Conservation (phyloP, 2,888 invertebrate genomes). For the Ichneumoninae sp. region DNA sequence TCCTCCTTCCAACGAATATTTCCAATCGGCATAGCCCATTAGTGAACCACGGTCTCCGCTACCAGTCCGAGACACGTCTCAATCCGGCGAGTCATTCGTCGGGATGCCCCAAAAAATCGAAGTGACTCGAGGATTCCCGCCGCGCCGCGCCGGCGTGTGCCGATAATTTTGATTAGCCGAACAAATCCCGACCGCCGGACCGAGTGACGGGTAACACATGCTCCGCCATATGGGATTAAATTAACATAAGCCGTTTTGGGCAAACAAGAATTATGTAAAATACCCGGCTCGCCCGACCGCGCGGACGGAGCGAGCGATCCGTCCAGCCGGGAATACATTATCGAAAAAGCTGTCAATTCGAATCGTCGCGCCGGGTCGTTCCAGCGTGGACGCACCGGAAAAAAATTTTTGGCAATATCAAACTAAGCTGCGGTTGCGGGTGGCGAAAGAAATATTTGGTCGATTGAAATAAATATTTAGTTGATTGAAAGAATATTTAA, state of each 20-base stretch:
- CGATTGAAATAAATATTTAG: too few relatives aligned
- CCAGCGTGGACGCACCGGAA: not conserved
- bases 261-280: not conserved
- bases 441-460: too few relatives aligned
- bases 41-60: not conserved
- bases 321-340: not conserved
- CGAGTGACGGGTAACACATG: not conserved
- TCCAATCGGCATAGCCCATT: not conserved
- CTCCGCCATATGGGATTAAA: slow-evolving; percentile 3
- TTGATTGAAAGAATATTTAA: too few relatives aligned
- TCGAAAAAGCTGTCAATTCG: not conserved
- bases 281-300: not conserved
- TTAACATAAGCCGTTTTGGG: slow-evolving; percentile 1
- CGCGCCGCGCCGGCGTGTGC: not conserved
- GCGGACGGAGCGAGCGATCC: not conserved
- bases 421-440: too few relatives aligned
- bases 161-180: not conserved
- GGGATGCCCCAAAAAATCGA: not conserved
- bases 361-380: not conserved
- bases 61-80: slow-evolving; percentile 36
- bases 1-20: slow-evolving; percentile 22
- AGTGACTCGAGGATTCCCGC: not conserved
- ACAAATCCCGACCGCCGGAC: not conserved
- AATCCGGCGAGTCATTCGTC: slow-evolving; percentile 19
- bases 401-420: too few relatives aligned